Conservation (phyloP, 2,888 invertebrate genomes). For the Heliconius aoede region DNA sequence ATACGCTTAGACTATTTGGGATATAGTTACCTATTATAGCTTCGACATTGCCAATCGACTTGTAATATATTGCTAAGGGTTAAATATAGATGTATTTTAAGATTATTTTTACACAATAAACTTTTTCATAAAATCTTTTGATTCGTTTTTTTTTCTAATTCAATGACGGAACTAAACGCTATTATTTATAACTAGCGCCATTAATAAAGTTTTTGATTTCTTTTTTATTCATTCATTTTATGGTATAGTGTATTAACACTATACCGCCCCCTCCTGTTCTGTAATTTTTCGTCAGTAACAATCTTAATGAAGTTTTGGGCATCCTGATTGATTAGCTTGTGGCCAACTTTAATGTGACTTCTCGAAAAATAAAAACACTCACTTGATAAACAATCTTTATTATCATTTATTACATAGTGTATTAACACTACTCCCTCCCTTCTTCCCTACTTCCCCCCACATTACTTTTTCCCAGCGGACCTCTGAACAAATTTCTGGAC, state of each 20-base stretch:
- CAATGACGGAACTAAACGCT: too few species aligned
- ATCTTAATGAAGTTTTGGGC: too few species aligned
- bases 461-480: slow-evolving; percentile 37
- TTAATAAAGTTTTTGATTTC: too few species aligned
- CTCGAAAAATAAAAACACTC: background rate
- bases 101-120: slow-evolving; percentile 45
- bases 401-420: background rate
- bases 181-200: too few species aligned
- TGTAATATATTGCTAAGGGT: slow-evolving; percentile 42
- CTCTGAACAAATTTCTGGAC: slow-evolving; percentile 62
- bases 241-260: too few species aligned
- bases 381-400: background rate
- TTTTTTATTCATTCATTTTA: too few species aligned
- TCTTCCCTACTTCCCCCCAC: background rate
- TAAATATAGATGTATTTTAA: slow-evolving; percentile 36
- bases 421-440: background rate
- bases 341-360: too few species aligned
- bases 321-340: too few species aligned
- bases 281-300: too few species aligned
- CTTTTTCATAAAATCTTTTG: slow-evolving; percentile 34
- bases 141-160: background rate
- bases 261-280: too few species aligned
- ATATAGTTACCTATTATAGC: slow-evolving; percentile 46
- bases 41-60: slow-evolving; percentile 47
- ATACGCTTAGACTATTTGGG: slow-evolving; percentile 33